Evolutionary conservation across 2,888 invertebrate species (phyloP).

Genomic region (Hirtodrosophila cameraria): DNA sequence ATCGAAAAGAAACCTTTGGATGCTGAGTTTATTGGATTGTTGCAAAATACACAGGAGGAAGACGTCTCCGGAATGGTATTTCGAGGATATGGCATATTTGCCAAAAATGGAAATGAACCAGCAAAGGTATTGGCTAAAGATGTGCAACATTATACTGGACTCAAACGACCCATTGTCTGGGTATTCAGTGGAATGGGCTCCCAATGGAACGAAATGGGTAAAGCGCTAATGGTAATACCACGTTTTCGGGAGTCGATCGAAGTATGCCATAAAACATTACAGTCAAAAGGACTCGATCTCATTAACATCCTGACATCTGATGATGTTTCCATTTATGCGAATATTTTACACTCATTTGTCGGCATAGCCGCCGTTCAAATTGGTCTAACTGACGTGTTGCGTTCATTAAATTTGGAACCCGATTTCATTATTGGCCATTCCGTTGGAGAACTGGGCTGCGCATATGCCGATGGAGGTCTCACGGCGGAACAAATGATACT

Average conservation of each 20-base stretch:
- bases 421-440: conserved; percentile 95
- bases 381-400: conserved; percentile 87
- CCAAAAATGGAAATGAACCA: conserved; percentile 66
- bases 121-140: conserved; percentile 84
- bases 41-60: conserved; percentile 86
- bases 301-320: conserved; percentile 87
- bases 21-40: conserved; percentile 86
- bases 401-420: conserved; percentile 86
- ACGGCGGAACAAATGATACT: conserved; percentile 94
- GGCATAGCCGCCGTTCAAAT: conserved; percentile 90
- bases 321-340: conserved; percentile 87
- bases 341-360: conserved; percentile 89
- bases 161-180: conserved; percentile 91
- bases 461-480: conserved; percentile 96
- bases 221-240: conserved; percentile 89
- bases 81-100: conserved; percentile 89
- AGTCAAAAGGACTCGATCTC: conserved; percentile 87
- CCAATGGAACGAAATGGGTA: conserved; percentile 94
- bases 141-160: conserved; percentile 87
- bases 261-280: conserved; percentile 86
- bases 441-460: conserved; percentile 97
- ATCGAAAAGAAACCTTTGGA: conserved; percentile 87
- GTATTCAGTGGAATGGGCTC: conserved; percentile 96
- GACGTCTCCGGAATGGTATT: conserved; percentile 88
- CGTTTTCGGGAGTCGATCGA: conserved; percentile 90